These are phyloP conservation scores for Jordanella pulchra DNA, from an alignment of 2,797 vertebrate species.

Conservation along the genomic window DNA sequence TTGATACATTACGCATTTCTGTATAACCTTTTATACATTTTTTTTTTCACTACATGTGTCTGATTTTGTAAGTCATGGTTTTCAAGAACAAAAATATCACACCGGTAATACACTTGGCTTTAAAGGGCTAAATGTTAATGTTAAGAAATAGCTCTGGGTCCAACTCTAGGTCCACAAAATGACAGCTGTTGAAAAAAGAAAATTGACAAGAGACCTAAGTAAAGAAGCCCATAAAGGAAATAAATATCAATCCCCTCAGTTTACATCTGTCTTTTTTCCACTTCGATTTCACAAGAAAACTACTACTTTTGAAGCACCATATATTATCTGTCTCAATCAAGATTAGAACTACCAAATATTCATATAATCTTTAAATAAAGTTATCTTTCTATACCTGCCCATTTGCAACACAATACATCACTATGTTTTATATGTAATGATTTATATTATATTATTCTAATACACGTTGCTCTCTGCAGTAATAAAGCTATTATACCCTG, in stretches of 20 bases:
- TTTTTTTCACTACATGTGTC: too few species aligned
- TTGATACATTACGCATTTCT: too few species aligned
- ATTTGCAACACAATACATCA: background rate
- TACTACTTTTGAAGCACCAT: background rate
- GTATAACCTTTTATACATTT: too few species aligned
- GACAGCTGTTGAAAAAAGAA: too few species aligned
- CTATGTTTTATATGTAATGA: background rate
- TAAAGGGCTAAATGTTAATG: too few species aligned
- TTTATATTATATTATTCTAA: background rate
- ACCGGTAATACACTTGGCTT: too few species aligned
- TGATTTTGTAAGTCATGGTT: too few species aligned
- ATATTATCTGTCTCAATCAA: background rate
- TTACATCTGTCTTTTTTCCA: background rate
- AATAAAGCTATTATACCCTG: conserved; percentile 19
- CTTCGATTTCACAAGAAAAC: background rate
- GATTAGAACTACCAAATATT: background rate
- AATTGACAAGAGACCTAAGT: background rate
- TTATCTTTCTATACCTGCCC: background rate
- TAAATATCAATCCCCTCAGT: background rate
- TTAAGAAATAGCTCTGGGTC: too few species aligned
- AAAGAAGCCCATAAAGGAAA: background rate
- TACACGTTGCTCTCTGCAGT: background rate
- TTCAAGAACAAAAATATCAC: too few species aligned
- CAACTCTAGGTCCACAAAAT: too few species aligned
- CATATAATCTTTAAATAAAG: background rate